A percentile compares a stretch with the other conserved stretches of the same genome.
These are phyloP conservation scores for Drosophila orosa DNA, from an alignment of 1,140 invertebrate species.

Conservation along the genomic window DNA sequence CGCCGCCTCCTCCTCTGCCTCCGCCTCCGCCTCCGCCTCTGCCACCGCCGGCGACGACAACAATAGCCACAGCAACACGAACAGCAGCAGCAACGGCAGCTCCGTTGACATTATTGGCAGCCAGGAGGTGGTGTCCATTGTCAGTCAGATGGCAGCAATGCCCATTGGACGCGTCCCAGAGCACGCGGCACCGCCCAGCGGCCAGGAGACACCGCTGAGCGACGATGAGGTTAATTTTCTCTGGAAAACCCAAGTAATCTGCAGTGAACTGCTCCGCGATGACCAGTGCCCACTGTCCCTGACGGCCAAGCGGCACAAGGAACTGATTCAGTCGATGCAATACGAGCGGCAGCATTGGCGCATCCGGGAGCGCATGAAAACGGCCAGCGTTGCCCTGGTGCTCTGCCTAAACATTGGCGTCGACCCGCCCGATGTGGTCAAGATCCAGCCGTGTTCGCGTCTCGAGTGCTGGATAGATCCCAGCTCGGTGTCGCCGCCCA, in stretches of 20 bases:
- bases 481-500: constrained; percentile 93
- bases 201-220: neutral
- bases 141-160: constrained; percentile 6
- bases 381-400: constrained; percentile 99
- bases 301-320: constrained; percentile 72
- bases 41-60: constrained; percentile 13
- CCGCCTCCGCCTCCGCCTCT: neutral
- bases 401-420: constrained; percentile 99
- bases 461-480: constrained; percentile 99
- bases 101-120: constrained; percentile 26
- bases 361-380: constrained; percentile 92
- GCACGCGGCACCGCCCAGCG: constrained; percentile 7
- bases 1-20: too few relatives aligned
- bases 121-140: constrained; percentile 1
- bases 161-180: neutral
- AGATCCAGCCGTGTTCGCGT: constrained; percentile 97
- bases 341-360: constrained; percentile 69
- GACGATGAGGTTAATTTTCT: constrained; percentile 4
- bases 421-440: constrained; percentile 98
- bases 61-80: constrained; percentile 37
- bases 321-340: constrained; percentile 55
- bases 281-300: constrained; percentile 68
- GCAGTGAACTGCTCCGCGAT: constrained; percentile 9
- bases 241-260: neutral
- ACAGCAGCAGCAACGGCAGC: constrained; percentile 40